Evolutionary conservation across 2,113 vertebrate genomes (phyloP).

Genomic region (Motacilla alba): DNA sequence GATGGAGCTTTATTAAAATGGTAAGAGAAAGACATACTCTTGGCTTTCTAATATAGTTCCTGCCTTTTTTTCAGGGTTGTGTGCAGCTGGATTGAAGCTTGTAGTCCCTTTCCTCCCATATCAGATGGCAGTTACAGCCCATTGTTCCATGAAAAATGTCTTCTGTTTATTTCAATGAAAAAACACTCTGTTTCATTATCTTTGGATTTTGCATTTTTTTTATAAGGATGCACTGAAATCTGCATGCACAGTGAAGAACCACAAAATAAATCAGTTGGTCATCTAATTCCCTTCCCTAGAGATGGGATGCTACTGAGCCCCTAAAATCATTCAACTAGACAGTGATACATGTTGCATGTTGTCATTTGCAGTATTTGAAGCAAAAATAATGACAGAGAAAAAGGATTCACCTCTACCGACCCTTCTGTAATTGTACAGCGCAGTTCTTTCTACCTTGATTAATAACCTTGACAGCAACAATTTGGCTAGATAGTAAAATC

Average conservation of each 20-base stretch:
- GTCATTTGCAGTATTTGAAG: background rate
- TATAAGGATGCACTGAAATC: background rate
- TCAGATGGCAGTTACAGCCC: background rate
- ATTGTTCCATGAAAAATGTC: background rate
- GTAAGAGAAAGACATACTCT: background rate
- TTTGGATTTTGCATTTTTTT: background rate
- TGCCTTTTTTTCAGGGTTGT: background rate
- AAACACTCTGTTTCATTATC: background rate
- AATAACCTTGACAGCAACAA: background rate
- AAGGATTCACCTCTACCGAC: background rate
- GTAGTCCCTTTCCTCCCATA: background rate
- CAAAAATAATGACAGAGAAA: slow-evolving; percentile 1
- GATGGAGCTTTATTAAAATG: background rate
- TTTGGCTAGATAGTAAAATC: background rate
- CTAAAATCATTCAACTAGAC: background rate
- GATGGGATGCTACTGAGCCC: background rate
- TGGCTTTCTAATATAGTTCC: background rate
- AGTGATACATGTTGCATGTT: background rate
- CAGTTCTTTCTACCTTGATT: slow-evolving; percentile 8
- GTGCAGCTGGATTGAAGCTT: background rate
- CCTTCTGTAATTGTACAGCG: background rate
- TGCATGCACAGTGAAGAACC: background rate
- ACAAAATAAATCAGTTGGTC: background rate
- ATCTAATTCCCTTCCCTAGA: background rate
- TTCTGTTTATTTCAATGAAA: background rate